Conservation (phyloP, 2,113 vertebrate genomes). For the Hoplias malabaricus region DNA sequence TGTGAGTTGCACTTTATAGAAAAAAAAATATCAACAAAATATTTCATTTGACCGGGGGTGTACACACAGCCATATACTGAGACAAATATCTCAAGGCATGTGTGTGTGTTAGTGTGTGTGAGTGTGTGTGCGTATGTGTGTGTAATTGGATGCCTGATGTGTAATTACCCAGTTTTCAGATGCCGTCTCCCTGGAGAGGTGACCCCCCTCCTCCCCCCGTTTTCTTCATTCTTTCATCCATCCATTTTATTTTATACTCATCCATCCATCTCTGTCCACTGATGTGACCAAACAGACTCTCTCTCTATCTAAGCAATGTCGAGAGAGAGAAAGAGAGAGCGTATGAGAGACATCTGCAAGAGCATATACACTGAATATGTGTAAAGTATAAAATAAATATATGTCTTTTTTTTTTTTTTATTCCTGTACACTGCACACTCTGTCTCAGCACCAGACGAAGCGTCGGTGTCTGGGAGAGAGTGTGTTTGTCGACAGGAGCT, state of each 20-base stretch:
- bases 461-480: slow-evolving; percentile 43
- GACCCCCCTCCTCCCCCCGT: slow-evolving; percentile 19
- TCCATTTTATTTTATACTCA: slow-evolving; percentile 44
- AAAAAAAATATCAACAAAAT: no score
- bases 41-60: no score
- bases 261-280: slow-evolving; percentile 54
- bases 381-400: no score
- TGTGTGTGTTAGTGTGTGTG: slow-evolving; percentile 19
- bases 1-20: no score
- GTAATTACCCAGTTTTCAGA: slow-evolving; percentile 46
- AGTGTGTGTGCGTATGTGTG: slow-evolving; percentile 35
- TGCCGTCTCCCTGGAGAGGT: slow-evolving; percentile 32
- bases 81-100: background rate
- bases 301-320: slow-evolving; percentile 59
- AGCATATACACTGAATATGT: slow-evolving; percentile 28
- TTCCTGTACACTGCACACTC: slow-evolving; percentile 11
- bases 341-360: slow-evolving; percentile 26
- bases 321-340: slow-evolving; percentile 49
- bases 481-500: slow-evolving; percentile 22
- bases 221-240: slow-evolving; percentile 5
- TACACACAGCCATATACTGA: no score
- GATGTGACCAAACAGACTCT: slow-evolving; percentile 56
- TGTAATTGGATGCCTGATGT: slow-evolving; percentile 53
- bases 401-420: slow-evolving; percentile 26
- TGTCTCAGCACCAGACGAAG: slow-evolving; percentile 49